Evolutionary conservation across 92 coral and sea anemone species (phyloP).

Genomic region (Montipora capitata): DNA sequence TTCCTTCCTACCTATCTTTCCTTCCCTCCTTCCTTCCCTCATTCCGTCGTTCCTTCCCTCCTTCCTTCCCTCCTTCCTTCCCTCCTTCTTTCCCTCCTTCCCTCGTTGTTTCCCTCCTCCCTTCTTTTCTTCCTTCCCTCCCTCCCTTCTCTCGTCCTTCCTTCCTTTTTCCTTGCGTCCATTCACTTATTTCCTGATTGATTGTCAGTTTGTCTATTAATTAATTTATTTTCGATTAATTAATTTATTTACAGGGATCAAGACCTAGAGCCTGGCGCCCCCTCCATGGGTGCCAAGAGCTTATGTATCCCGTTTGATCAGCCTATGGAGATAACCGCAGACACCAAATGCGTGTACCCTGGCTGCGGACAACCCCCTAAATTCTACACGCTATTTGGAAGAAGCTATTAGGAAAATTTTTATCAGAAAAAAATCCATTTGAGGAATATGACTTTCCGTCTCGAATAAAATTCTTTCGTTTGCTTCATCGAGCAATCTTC

Average conservation of each 20-base stretch:
- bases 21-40: too few species aligned
- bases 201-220: neutral
- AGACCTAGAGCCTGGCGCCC: slow-evolving; percentile 94
- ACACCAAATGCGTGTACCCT: slow-evolving; percentile 92
- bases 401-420: slow-evolving; percentile 79
- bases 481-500: too few species aligned
- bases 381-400: slow-evolving; percentile 93
- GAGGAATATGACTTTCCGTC: neutral
- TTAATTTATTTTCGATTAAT: neutral
- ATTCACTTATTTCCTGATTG: neutral
- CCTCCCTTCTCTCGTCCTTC: too few species aligned
- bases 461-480: neutral
- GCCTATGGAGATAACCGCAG: slow-evolving; percentile 89
- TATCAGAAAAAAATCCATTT: neutral
- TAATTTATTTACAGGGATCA: slow-evolving; percentile 81
- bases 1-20: too few species aligned
- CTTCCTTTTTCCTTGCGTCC: too few species aligned
- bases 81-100: too few species aligned
- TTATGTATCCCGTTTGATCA: slow-evolving; percentile 97
- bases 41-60: too few species aligned
- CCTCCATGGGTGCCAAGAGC: slow-evolving; percentile 99
- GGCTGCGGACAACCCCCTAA: slow-evolving; percentile 85
- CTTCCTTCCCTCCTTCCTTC: too few species aligned
- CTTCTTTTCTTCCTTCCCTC: too few species aligned
- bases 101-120: too few species aligned